Percentiles rank a stretch among this genome's conserved stretches.
Conservation (phyloP, 2,888 invertebrate genomes). For the Hanleya hanleyi region DNA sequence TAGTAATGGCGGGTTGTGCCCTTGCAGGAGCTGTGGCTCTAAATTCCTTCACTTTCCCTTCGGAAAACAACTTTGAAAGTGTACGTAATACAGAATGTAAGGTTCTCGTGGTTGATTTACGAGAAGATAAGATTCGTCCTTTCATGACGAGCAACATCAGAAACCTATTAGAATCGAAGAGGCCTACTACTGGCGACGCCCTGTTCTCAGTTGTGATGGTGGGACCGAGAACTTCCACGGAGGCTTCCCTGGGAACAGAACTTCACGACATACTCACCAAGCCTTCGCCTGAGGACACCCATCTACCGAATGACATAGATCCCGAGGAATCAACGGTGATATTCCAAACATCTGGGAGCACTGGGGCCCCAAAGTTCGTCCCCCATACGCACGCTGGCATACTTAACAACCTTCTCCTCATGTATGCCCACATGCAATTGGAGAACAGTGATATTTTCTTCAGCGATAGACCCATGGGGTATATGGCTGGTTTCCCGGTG, state of each 20-base stretch:
- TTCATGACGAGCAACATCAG: too few species aligned
- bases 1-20: too few species aligned
- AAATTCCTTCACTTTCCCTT: too few species aligned
- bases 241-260: background rate
- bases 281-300: background rate
- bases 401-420: background rate
- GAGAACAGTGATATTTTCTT: background rate
- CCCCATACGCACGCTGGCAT: background rate
- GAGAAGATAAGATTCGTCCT: too few species aligned
- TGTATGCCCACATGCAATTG: background rate
- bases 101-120: too few species aligned
- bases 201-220: too few species aligned
- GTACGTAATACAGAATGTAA: too few species aligned
- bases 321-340: slow-evolving; percentile 15
- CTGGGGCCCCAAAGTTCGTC: slow-evolving; percentile 17
- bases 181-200: too few species aligned
- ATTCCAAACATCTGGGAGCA: slow-evolving; percentile 18
- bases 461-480: background rate
- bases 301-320: background rate
- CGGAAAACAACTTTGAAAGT: too few species aligned
- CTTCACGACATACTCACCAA: background rate
- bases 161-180: too few species aligned
- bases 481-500: background rate
- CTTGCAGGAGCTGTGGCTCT: too few species aligned
- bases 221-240: too few species aligned